Evolutionary conservation across 2,113 vertebrate species (phyloP).

Genomic region (Montifringilla adamsi): DNA sequence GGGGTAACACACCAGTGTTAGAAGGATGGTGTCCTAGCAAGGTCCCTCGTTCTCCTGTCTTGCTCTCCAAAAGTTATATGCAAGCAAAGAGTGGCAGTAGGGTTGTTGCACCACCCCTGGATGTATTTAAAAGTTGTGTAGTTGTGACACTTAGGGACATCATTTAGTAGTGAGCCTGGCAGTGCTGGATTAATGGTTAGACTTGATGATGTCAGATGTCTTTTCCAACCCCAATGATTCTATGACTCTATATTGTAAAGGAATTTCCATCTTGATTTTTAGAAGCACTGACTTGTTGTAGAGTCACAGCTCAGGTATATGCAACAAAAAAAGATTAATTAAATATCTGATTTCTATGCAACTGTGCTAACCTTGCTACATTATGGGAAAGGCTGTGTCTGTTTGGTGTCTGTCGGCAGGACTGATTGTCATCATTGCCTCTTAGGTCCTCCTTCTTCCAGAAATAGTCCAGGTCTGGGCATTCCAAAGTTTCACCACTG

Average conservation of each 20-base stretch:
- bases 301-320: neutral
- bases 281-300: neutral
- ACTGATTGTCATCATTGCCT: neutral
- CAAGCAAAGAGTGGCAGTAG: neutral
- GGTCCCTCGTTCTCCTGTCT: accelerated
- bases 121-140: neutral
- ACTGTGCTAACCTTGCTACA: neutral
- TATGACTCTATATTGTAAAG: neutral
- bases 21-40: neutral
- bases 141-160: neutral
- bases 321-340: neutral
- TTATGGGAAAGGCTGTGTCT: neutral
- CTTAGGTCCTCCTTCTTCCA: neutral
- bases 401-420: neutral
- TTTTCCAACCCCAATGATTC: neutral
- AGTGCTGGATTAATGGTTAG: neutral
- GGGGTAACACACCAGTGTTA: neutral
- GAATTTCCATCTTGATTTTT: neutral
- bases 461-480: neutral
- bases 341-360: neutral
- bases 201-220: neutral
- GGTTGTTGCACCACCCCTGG: neutral
- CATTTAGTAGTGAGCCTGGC: neutral
- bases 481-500: neutral
- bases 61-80: neutral